These are phyloP conservation scores for Lophotriccus pileatus DNA, from an alignment of 2,797 vertebrate genomes.

Conservation along the genomic window DNA sequence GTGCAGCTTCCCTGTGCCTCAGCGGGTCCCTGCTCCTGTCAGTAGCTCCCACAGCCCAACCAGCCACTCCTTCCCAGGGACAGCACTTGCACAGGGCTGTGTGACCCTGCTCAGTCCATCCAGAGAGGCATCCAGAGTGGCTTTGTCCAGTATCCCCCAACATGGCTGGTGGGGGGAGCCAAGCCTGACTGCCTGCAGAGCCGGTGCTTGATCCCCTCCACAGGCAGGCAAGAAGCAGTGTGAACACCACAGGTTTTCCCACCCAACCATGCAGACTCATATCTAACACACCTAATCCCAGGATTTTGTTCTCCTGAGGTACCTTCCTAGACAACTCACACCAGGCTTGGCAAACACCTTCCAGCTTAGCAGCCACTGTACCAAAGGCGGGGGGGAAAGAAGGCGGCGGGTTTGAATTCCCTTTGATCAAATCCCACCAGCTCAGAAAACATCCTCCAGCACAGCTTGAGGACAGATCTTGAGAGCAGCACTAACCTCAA, in stretches of 20 bases:
- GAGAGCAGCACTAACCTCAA: neutral
- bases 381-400: neutral
- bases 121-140: neutral
- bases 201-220: neutral
- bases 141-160: neutral
- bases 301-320: neutral
- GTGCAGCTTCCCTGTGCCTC: accelerated
- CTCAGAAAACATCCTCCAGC: neutral
- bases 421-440: neutral
- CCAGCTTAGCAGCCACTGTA: neutral
- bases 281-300: neutral
- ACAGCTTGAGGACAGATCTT: neutral
- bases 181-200: neutral
- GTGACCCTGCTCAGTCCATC: neutral
- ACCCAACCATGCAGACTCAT: accelerated
- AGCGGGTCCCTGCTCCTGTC: accelerated
- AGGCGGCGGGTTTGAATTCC: neutral
- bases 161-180: neutral
- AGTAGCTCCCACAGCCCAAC: accelerated
- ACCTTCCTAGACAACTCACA: neutral
- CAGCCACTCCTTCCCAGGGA: neutral
- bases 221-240: neutral
- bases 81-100: neutral
- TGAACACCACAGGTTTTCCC: neutral
- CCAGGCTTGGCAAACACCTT: neutral